phyloP scores from a whole-genome alignment of 1,140 invertebrate genomes.

The Drosophila tani region DNA sequence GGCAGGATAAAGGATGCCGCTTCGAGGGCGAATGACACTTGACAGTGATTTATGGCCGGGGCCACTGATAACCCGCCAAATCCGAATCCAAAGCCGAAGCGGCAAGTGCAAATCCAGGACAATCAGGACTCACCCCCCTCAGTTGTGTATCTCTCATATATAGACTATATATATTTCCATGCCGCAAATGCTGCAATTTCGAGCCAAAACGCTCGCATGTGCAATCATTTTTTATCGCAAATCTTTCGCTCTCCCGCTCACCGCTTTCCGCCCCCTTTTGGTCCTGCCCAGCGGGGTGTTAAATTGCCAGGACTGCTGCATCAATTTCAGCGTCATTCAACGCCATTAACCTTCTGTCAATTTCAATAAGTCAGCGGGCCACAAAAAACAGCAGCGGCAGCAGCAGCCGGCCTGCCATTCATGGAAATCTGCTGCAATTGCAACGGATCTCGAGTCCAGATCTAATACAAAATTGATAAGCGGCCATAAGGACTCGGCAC shows the following conservation, averaged over 20 bases:
- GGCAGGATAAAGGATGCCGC: constrained; percentile 66
- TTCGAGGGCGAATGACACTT: constrained; percentile 82
- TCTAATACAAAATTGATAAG: constrained; percentile 51
- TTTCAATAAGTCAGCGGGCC: constrained; percentile 73
- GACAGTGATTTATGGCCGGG: constrained; percentile 84
- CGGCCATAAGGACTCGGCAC: constrained; percentile 1
- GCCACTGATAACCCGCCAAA: constrained; percentile 77
- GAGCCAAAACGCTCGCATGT: constrained; percentile 71
- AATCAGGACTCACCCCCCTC: constrained; percentile 27
- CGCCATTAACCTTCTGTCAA: constrained; percentile 82
- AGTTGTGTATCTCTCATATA: constrained; percentile 28
- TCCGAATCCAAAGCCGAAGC: constrained; percentile 48
- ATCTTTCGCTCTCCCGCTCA: constrained; percentile 43
- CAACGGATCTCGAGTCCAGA: constrained; percentile 33
- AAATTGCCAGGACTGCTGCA: constrained; percentile 68
- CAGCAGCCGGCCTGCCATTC: constrained; percentile 15
- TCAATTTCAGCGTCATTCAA: constrained; percentile 55
- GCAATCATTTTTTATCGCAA: constrained; percentile 83
- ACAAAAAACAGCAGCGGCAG: constrained; percentile 14
- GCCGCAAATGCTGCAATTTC: constrained; percentile 82
- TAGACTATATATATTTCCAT: constrained; percentile 66
- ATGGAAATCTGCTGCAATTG: constrained; percentile 74
- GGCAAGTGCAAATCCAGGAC: constrained; percentile 75
- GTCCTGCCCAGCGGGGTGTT: constrained; percentile 71
- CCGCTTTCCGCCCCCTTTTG: constrained; percentile 9